phyloP scores from a whole-genome alignment of 1,140 invertebrate species.

The Apis laboriosa region DNA sequence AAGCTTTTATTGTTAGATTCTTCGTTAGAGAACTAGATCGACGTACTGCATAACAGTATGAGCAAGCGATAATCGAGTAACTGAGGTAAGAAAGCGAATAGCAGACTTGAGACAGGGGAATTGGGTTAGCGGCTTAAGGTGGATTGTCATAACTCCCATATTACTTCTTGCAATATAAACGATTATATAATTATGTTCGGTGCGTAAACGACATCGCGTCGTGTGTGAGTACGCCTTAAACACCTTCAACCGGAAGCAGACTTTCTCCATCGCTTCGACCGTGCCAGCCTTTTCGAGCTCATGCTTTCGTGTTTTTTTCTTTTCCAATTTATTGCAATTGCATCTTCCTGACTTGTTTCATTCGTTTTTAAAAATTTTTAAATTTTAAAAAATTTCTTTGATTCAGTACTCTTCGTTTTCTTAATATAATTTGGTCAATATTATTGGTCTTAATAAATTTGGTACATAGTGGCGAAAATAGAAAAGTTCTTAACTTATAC shows the following conservation, averaged over 20 bases:
- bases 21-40: neutral
- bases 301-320: neutral
- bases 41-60: too few relatives aligned
- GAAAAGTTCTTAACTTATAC: too few relatives aligned
- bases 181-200: slow-evolving; percentile 32
- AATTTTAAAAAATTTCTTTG: too few relatives aligned
- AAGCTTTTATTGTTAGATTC: neutral
- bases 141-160: slow-evolving; percentile 30
- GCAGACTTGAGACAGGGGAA: neutral
- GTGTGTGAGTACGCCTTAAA: slow-evolving; percentile 17
- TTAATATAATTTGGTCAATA: too few relatives aligned
- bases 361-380: too few relatives aligned
- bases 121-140: slow-evolving; percentile 37
- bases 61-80: too few relatives aligned
- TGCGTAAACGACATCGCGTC: slow-evolving; percentile 27
- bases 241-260: slow-evolving; percentile 36
- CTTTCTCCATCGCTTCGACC: slow-evolving; percentile 33
- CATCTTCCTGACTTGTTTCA: neutral
- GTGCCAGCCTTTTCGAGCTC: slow-evolving; percentile 11
- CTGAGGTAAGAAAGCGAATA: neutral
- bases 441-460: too few relatives aligned
- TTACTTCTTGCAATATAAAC: slow-evolving; percentile 28
- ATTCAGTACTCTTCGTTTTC: too few relatives aligned
- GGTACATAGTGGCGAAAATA: too few relatives aligned
- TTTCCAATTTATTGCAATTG: too few relatives aligned